Evolutionary conservation across 2,113 vertebrate species (phyloP).

Genomic region (Brevimyrus niger): DNA sequence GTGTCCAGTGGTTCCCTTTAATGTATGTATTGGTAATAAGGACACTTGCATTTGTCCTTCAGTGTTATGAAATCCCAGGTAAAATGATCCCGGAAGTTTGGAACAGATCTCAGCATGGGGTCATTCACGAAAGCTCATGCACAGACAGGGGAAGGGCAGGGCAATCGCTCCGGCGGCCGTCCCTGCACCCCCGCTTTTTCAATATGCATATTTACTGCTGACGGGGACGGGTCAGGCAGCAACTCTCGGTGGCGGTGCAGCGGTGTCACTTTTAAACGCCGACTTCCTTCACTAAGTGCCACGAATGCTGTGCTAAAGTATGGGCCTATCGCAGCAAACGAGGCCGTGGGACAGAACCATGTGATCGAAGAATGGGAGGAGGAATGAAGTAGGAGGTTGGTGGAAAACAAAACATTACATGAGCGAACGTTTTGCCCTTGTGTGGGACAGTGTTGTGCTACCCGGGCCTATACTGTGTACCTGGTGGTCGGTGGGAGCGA

Average conservation of each 20-base stretch:
- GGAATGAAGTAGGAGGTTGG: neutral
- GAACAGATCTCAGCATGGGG: neutral
- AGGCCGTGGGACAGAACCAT: neutral
- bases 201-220: neutral
- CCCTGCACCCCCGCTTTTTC: neutral
- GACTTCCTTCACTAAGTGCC: neutral
- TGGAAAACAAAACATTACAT: neutral
- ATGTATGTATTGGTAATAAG: neutral
- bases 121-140: neutral
- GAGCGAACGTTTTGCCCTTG: neutral
- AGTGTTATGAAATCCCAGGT: neutral
- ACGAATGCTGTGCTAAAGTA: neutral
- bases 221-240: neutral
- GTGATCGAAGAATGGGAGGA: neutral
- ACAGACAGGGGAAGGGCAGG: neutral
- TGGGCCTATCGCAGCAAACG: neutral
- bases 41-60: neutral
- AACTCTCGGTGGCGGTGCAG: neutral
- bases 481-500: neutral
- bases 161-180: neutral
- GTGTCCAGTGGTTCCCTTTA: neutral
- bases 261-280: neutral
- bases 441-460: neutral
- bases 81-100: neutral
- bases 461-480: neutral